Percentiles rank a stretch among this genome's conserved stretches.
phyloP scores from a whole-genome alignment of 2,797 vertebrate genomes.

The Poecilia velifera region DNA sequence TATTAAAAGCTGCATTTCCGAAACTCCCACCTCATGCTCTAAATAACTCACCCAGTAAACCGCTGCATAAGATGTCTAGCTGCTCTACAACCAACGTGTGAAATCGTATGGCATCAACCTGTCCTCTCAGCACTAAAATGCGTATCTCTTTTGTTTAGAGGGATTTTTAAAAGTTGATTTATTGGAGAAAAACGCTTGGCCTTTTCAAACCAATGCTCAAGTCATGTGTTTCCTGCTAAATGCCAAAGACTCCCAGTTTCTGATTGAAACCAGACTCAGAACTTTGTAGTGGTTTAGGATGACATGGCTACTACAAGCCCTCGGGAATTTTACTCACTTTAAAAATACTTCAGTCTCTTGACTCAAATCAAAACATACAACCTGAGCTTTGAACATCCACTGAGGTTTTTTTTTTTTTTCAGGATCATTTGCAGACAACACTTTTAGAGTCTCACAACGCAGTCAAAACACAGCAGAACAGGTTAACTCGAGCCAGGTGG shows the following conservation, averaged over 20 bases:
- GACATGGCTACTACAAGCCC: constrained; percentile 72
- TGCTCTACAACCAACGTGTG: constrained; percentile 50
- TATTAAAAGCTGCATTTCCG: constrained; percentile 70
- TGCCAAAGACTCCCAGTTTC: constrained; percentile 72
- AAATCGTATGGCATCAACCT: constrained; percentile 19
- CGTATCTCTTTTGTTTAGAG: constrained; percentile 7
- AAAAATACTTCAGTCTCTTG: constrained; percentile 65
- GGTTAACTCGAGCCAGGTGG: constrained; percentile 31
- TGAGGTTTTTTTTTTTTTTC: constrained; percentile 29
- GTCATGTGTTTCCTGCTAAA: constrained; percentile 79
- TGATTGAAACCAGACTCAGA: constrained; percentile 76
- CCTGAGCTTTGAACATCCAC: constrained; percentile 48
- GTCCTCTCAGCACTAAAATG: constrained; percentile 8
- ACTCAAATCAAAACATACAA: constrained; percentile 71
- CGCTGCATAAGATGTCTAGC: constrained; percentile 43
- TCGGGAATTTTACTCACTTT: constrained; percentile 53
- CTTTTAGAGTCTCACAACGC: constrained; percentile 20
- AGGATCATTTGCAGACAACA: constrained; percentile 38
- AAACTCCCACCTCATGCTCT: constrained; percentile 68
- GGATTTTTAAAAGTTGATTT: constrained; percentile 26
- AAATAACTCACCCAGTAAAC: constrained; percentile 69
- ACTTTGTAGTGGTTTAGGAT: constrained; percentile 76
- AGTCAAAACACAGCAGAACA: constrained; percentile 43
- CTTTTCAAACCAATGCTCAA: constrained; percentile 30
- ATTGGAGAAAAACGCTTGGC: constrained; percentile 38